A percentile compares a stretch with the other conserved stretches of the same genome.
Evolutionary conservation across 2,797 vertebrate species (phyloP).

Genomic region (Triplophysa bombifrons): DNA sequence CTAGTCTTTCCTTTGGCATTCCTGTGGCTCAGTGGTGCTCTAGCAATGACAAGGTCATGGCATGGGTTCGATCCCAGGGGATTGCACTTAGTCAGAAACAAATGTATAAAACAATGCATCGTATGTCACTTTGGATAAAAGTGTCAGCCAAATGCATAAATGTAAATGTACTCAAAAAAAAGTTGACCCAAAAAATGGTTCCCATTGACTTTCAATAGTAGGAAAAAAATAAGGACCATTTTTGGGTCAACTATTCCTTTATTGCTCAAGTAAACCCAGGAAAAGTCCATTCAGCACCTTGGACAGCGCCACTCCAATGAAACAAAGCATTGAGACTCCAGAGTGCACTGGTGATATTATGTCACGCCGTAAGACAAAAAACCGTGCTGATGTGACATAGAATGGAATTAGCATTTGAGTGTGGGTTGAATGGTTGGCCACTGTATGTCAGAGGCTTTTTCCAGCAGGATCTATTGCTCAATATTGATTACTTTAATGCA

Average conservation of each 20-base stretch:
- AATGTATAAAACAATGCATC: too few species aligned
- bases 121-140: too few species aligned
- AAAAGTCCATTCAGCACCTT: constrained; percentile 51
- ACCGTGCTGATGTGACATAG: constrained; percentile 12
- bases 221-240: background rate
- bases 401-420: constrained; percentile 42
- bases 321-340: background rate
- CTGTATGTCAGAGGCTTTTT: constrained; percentile 56
- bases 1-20: too few species aligned
- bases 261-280: background rate
- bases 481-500: constrained; percentile 63
- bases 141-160: too few species aligned
- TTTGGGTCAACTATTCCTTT: too few species aligned
- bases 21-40: too few species aligned
- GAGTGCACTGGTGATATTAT: constrained; percentile 9
- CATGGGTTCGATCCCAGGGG: too few species aligned
- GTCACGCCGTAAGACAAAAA: constrained; percentile 1
- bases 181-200: too few species aligned
- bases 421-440: constrained; percentile 45
- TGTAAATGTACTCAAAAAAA: too few species aligned
- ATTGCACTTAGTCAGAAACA: too few species aligned
- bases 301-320: constrained; percentile 40
- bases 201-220: too few species aligned
- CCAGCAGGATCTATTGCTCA: constrained; percentile 43
- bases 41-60: too few species aligned